Base-by-base conservation (phyloP, 2,797 vertebrate genomes). In the Fistularia tabacaria region DNA sequence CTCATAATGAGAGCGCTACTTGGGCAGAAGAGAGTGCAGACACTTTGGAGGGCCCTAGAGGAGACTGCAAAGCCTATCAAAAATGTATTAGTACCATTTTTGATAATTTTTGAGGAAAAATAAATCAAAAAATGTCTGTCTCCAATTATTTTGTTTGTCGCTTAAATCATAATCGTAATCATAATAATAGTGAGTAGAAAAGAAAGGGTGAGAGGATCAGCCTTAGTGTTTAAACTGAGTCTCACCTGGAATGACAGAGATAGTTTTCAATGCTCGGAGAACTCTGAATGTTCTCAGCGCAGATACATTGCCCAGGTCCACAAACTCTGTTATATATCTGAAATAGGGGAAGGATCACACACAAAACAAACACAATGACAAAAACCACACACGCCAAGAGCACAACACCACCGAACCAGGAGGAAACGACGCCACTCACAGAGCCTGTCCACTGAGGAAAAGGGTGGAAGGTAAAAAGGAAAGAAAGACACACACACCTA, bases 311-410 rank as follows among this genome's bases (percentile, higher is more conserved):
- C 97, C 97, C 92, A 99, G 95, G 93, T 99, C 97, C 96, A 99
- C 97, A 98, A 99, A 99, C 93, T 99, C 96, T 97, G 97, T 99
- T 95, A 99, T 86, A 98, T 99, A 99, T 98, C 97, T 99, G 96
- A 91, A 98, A 97, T 91, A 90, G 88, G 92, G 96, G 96, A 94
- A 96, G 97, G 95, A 97, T 94, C 94, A 98, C 95, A 98, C 94
- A 98, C 95, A 97, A 79, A 92, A 94, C 94, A 97, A 83, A 88
- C 87, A 89, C 89, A 83, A 93, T 95, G 93, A 97, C 95, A 94
- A 94, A 83, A 92, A 95, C 93, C 94, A 95, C 90, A 93, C 93
- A 93, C 91, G 90, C 90, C 92, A 91, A 92, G 86, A 92, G 89
- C 90, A 92, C 90, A 74, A 90, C 90, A 87, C 85, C 87, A 90